Evolutionary conservation across 2,888 invertebrate species (phyloP).

Genomic region (Chloromyia formosa): DNA sequence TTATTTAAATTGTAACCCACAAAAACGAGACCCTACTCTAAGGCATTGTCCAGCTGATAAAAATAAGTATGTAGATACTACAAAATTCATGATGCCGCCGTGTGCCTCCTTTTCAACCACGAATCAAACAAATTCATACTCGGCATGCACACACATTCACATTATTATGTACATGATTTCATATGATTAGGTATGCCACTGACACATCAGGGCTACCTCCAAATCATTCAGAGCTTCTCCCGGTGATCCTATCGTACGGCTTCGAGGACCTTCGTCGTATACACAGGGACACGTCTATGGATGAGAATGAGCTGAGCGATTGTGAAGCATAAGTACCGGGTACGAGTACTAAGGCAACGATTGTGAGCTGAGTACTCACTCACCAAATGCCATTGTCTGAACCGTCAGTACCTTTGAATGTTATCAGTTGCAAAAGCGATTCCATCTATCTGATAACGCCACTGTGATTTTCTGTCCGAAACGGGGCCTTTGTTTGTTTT

Average conservation of each 20-base stretch:
- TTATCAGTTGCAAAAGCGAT: conserved; percentile 47
- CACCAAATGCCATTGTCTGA: conserved; percentile 52
- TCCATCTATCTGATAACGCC: conserved; percentile 48
- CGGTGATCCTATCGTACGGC: neutral
- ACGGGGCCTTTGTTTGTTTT: conserved; percentile 46
- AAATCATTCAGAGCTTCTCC: neutral
- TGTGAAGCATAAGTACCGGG: conserved; percentile 36
- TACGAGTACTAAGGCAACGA: conserved; percentile 32
- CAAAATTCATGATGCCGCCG: conserved; percentile 41
- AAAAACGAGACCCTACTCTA: conserved; percentile 2
- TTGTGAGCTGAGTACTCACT: conserved; percentile 45
- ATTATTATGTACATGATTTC: conserved; percentile 11
- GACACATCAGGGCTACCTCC: conserved; percentile 35
- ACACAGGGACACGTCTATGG: neutral
- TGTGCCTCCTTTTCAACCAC: conserved; percentile 42
- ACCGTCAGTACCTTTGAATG: conserved; percentile 50
- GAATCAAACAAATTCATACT: conserved; percentile 45
- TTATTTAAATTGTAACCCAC: neutral
- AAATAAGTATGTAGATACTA: conserved; percentile 21
- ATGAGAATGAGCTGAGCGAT: conserved; percentile 3
- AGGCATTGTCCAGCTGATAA: conserved; percentile 33
- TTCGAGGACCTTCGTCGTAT: neutral
- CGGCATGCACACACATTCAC: conserved; percentile 44
- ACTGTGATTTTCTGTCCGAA: conserved; percentile 49
- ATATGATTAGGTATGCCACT: conserved; percentile 14